Base-by-base conservation (phyloP, 2,797 vertebrate genomes). In the Lutjanus campechanus region DNA sequence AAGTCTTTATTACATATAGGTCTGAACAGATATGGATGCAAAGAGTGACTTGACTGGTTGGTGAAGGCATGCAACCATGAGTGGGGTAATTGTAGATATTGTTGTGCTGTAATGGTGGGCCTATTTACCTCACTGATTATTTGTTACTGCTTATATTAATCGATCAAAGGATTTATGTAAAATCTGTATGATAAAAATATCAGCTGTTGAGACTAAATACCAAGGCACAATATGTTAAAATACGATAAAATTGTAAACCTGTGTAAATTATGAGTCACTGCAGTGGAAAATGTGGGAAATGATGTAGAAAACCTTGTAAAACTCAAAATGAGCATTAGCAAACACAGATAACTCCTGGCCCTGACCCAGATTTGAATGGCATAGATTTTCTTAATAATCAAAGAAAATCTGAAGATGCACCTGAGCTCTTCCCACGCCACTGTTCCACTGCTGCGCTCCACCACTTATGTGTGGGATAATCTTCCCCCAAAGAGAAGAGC, bases 401-500 rank as follows among this genome's bases (percentile, higher is more conserved):
- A 25, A 53, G 74, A 71, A 46, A 71, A 46, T 66, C 17, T 58
- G 63, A 65, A 62, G 68, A 70, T 55, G 46, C 79, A 89, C 76
- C 79, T 89, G 82, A 81, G 69, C 77, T 84, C 58, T 7, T 66
- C 55, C 25, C n/a, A 50, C 41, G 15, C 65, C 15, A n/a, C 64
- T 69, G 56, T 49, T 53, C 51, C 61, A 54, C 73, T 0, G 59
- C 74, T 17, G 74, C 63, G 63, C 7, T 41, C 51, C 8, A 36
- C 22, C 53, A 55, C 75, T 50, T 29, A 12, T 69, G 71, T 66
- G 59, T 79, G 73, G 73, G 67, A 68, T 81, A 85, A 87, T 84
- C 76, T 81, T 81, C 66, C 82, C 46, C 67, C 36, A 17, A 76
- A 79, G 43, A 59, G 72, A 78, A 19, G 40, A 63, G 65, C 73